A percentile compares a stretch with the other conserved stretches of the same genome.
phyloP scores from a whole-genome alignment of 92 coral and sea anemone species.

The Heliopora coerulea region DNA sequence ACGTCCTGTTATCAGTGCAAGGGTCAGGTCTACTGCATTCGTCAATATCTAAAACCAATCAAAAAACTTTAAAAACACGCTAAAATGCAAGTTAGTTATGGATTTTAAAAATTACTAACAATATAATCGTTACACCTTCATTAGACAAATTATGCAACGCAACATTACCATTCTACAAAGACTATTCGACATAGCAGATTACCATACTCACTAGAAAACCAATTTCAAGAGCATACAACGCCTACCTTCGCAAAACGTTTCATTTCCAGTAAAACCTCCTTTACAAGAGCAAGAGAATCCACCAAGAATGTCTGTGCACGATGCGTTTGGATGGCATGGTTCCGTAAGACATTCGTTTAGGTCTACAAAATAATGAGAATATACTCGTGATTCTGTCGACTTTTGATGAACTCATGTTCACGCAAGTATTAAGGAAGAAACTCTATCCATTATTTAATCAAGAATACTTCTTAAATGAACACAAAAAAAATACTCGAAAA shows the following conservation, averaged over 20 bases:
- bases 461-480: no score
- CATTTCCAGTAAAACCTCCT: slow-evolving; percentile 15
- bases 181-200: no score
- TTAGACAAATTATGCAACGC: not conserved
- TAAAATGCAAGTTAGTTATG: no score
- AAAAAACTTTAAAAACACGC: not conserved
- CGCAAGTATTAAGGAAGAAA: no score
- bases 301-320: slow-evolving; percentile 4
- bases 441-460: no score
- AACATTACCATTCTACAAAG: no score
- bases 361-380: not conserved
- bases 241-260: slow-evolving; percentile 25
- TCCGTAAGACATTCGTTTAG: not conserved
- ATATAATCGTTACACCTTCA: not conserved
- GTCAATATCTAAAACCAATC: not conserved
- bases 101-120: no score
- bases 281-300: slow-evolving; percentile 15
- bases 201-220: no score
- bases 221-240: not conserved
- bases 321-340: slow-evolving; percentile 7
- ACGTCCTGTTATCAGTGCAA: not conserved
- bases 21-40: not conserved
- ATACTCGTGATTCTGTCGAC: no score
- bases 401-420: no score
- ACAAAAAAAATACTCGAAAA: no score